A percentile compares a stretch with the other conserved stretches of the same genome.
Evolutionary conservation across 2,888 invertebrate genomes (phyloP).

Genomic region (Lycaena phlaeas): DNA sequence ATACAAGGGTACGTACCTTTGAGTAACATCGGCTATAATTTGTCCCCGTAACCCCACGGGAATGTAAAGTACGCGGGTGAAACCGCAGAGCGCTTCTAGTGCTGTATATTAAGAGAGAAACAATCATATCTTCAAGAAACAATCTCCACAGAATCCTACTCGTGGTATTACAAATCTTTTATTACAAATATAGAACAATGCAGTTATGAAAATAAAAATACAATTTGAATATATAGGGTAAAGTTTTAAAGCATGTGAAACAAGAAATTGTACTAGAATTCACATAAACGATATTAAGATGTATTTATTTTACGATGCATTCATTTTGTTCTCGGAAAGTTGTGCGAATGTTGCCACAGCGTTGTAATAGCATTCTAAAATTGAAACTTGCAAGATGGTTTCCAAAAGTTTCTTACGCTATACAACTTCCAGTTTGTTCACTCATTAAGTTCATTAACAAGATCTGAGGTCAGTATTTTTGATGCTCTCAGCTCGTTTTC

Average conservation of each 20-base stretch:
- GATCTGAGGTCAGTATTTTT: conserved; percentile 60
- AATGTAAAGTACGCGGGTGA: too few species aligned
- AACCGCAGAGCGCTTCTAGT: too few species aligned
- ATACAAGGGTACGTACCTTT: too few species aligned
- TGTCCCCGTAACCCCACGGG: too few species aligned
- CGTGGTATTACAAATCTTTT: background rate
- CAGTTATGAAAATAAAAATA: background rate
- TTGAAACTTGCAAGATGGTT: conserved; percentile 53
- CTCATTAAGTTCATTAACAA: conserved; percentile 67
- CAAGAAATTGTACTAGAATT: conserved; percentile 16
- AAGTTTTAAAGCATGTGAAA: conserved; percentile 13
- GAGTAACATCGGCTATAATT: too few species aligned
- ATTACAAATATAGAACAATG: background rate
- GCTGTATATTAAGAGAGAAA: too few species aligned
- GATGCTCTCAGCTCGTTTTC: conserved; percentile 50
- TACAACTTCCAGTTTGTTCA: conserved; percentile 48
- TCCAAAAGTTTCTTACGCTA: conserved; percentile 41
- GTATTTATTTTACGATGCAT: conserved; percentile 44
- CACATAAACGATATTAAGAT: conserved; percentile 20
- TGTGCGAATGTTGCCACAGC: conserved; percentile 30
- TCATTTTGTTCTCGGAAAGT: conserved; percentile 36
- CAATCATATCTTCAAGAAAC: background rate
- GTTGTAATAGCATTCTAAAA: conserved; percentile 45
- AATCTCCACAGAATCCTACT: background rate
- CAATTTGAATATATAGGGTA: background rate